Base-by-base conservation (phyloP, 2,797 vertebrate species). In the Mus caroli region DNA sequence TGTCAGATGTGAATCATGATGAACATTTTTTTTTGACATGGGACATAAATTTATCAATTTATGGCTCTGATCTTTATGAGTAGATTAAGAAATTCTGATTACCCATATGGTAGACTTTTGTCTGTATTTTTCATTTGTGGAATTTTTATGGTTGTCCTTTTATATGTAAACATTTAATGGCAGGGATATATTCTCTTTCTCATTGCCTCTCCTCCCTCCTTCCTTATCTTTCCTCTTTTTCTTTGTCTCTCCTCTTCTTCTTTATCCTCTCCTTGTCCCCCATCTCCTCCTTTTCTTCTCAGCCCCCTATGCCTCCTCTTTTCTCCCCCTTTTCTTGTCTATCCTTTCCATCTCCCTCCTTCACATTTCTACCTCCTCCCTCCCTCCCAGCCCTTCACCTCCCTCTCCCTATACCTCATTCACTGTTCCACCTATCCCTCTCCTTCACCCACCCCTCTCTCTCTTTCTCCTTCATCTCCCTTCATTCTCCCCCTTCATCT, bases 11-110 rank as follows among this genome's bases (percentile, higher is more conserved):
- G 24, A 40, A 58, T 91, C 37, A 82, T 79, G 31, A 85, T 71
- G 34, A 62, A 43, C 34, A 71, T n/a, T 78, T 84, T 69, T 84
- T 69, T 76, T 40, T 73, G 34, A 71, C 62, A n/a, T 71, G 62
- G 31, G 26, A 24, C 28, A 37, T 31, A 43, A 75, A 88, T 62
- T 78, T 67, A 52, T 5, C 1, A 0, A 37, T 77, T 62, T 77
- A 40, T 92, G 56, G 28, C 52, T 92, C 8, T 79, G 62, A 24
- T 9, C 95, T 67, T 75, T 67, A 22, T 83, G 37, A 62, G 14
- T 73, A 50, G 52, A 90, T n/a, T 80, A 87, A 95, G 60, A 89
- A 96, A 92, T 78, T 75, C 69, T 78, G 11, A 28, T 75, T 91
- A 64, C 4, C 40, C 58, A 54, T 56, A 9, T 88, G 46, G 82